A percentile compares a stretch with the other conserved stretches of the same genome.
Conservation (phyloP, 2,113 vertebrate species). For the Ursus arctos region DNA sequence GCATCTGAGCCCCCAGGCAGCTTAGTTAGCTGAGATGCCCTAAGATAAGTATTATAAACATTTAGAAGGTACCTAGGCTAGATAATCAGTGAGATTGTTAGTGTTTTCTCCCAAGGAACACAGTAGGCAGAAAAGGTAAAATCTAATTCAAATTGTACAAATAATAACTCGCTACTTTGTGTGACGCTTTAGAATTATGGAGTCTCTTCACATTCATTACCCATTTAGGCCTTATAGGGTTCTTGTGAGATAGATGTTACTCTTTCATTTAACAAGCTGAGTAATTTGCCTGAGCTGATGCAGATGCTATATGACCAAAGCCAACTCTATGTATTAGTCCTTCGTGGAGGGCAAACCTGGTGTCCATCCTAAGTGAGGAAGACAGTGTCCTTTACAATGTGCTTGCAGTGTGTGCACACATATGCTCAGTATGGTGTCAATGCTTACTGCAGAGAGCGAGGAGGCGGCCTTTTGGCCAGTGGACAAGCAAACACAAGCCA, state of each 20-base stretch:
- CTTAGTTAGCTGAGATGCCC: not conserved
- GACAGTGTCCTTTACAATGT: not conserved
- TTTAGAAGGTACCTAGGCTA: not conserved
- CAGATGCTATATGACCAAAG: not conserved
- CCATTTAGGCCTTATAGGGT: not conserved
- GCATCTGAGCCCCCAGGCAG: not conserved
- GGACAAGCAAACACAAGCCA: constrained; percentile 30
- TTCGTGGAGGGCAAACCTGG: not conserved
- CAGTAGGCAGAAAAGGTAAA: not conserved
- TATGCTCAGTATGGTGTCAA: not conserved
- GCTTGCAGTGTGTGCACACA: not conserved
- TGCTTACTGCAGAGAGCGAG: not conserved
- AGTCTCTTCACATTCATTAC: not conserved
- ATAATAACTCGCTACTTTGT: not conserved
- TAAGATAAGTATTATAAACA: not conserved
- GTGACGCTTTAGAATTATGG: not conserved
- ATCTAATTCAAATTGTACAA: not conserved
- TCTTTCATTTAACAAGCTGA: constrained; percentile 25
- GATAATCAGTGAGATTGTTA: not conserved
- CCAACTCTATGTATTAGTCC: not conserved
- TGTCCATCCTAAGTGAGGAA: not conserved
- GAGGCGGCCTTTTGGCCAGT: not conserved
- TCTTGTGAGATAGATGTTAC: not conserved
- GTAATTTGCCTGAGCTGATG: not conserved
- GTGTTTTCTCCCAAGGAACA: not conserved